Percentiles rank a stretch among this genome's conserved stretches.
Evolutionary conservation across 2,888 invertebrate species (phyloP).

Genomic region (Latrodectus hesperus): DNA sequence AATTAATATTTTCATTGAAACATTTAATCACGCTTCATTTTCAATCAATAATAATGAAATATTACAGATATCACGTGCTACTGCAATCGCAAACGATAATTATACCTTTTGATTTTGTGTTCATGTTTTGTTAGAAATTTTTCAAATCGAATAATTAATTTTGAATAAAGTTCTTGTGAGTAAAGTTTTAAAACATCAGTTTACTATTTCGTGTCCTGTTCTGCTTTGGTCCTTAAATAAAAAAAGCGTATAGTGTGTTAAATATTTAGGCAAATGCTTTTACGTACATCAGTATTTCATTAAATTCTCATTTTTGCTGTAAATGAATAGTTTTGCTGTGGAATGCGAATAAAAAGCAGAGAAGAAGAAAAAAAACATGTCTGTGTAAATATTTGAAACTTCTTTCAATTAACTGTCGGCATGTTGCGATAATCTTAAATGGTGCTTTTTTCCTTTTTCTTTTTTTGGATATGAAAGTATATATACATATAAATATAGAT

Average conservation of each 20-base stretch:
- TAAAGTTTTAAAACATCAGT: neutral
- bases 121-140: too few relatives aligned
- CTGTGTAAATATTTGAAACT: constrained; percentile 49
- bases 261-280: constrained; percentile 13
- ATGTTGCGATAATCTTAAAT: constrained; percentile 62
- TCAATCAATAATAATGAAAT: too few relatives aligned
- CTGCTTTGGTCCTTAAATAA: neutral
- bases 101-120: too few relatives aligned
- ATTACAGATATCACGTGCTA: too few relatives aligned
- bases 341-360: constrained; percentile 20
- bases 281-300: constrained; percentile 5
- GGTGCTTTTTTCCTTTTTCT: constrained; percentile 49
- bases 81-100: too few relatives aligned
- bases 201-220: neutral
- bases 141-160: too few relatives aligned
- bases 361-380: neutral
- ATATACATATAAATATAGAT: constrained; percentile 61
- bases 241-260: constrained; percentile 10
- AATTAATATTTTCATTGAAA: too few relatives aligned
- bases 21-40: too few relatives aligned
- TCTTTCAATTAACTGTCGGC: constrained; percentile 43
- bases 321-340: constrained; percentile 21
- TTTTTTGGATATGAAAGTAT: constrained; percentile 43
- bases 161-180: too few relatives aligned
- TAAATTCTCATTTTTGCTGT: constrained; percentile 16